Percentiles rank a stretch among this genome's conserved stretches.
Evolutionary conservation across 2,888 invertebrate genomes (phyloP).

Genomic region (Abrostola tripartita): DNA sequence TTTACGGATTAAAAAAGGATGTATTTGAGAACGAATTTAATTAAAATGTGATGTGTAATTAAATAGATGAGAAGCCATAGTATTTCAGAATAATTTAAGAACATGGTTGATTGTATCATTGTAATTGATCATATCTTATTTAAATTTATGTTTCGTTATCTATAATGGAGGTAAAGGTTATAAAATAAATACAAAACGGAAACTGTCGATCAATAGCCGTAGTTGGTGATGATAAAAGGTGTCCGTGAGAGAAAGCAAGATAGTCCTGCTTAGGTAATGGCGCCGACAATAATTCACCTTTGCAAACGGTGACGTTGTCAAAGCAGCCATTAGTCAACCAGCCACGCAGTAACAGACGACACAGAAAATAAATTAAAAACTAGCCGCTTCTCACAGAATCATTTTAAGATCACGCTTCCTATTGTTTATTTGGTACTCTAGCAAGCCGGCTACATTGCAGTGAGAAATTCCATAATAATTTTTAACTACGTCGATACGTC

Average conservation of each 20-base stretch:
- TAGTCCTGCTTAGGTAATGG: background rate
- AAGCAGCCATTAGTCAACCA: slow-evolving; percentile 8
- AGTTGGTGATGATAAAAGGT: slow-evolving; percentile 1
- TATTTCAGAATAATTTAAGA: too few species aligned
- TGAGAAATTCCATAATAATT: too few species aligned
- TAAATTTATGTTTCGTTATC: too few species aligned
- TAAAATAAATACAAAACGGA: too few species aligned
- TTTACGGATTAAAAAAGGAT: slow-evolving; percentile 1
- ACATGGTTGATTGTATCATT: too few species aligned
- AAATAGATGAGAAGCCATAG: too few species aligned
- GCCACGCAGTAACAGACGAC: background rate
- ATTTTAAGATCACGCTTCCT: background rate
- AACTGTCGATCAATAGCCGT: too few species aligned
- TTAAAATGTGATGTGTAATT: background rate
- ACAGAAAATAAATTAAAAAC: background rate
- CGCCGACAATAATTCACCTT: slow-evolving; percentile 8
- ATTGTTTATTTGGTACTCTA: background rate
- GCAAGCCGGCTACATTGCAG: too few species aligned
- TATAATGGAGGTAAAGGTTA: too few species aligned
- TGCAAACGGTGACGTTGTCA: slow-evolving; percentile 9
- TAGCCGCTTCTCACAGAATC: background rate
- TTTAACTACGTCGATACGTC: too few species aligned
- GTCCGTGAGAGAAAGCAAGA: background rate
- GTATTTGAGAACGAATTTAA: background rate
- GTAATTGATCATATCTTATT: too few species aligned